Evolutionary conservation across 2,888 invertebrate genomes (phyloP).

Genomic region (Synergus laeviventris): DNA sequence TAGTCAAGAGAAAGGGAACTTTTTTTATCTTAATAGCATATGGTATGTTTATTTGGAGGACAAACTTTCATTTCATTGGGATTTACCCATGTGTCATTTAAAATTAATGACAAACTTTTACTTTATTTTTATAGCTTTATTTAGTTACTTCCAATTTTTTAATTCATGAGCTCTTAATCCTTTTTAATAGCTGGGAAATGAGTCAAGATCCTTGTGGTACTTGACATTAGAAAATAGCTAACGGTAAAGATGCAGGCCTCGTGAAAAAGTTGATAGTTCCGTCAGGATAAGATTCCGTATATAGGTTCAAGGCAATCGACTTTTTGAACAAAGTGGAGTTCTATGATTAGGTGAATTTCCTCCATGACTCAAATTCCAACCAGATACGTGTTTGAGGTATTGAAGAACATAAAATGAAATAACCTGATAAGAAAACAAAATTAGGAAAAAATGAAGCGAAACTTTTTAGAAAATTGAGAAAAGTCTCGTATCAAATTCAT

Average conservation of each 20-base stretch:
- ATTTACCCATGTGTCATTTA: not conserved
- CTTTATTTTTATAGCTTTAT: not conserved
- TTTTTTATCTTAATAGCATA: not conserved
- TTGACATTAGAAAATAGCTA: slow-evolving; percentile 17
- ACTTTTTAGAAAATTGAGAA: not conserved
- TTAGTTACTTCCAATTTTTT: not conserved
- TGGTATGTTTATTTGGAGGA: not conserved
- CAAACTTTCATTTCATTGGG: slow-evolving; percentile 12
- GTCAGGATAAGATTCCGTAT: slow-evolving; percentile 54
- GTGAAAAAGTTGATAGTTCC: slow-evolving; percentile 13
- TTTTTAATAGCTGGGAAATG: not conserved
- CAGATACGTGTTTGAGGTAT: slow-evolving; percentile 45
- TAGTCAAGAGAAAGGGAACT: slow-evolving; percentile 6
- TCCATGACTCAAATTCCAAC: slow-evolving; percentile 51
- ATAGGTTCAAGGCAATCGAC: slow-evolving; percentile 61
- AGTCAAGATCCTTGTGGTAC: not conserved
- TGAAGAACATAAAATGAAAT: slow-evolving; percentile 47
- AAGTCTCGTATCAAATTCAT: not conserved
- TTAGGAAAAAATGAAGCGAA: not conserved
- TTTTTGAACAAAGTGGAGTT: slow-evolving; percentile 51
- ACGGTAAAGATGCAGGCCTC: slow-evolving; percentile 16
- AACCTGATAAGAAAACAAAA: not conserved
- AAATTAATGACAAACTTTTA: not conserved
- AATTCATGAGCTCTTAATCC: not conserved
- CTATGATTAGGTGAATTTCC: slow-evolving; percentile 43